Evolutionary conservation across 1,140 invertebrate species (phyloP).

Genomic region (Drosophila littoralis): DNA sequence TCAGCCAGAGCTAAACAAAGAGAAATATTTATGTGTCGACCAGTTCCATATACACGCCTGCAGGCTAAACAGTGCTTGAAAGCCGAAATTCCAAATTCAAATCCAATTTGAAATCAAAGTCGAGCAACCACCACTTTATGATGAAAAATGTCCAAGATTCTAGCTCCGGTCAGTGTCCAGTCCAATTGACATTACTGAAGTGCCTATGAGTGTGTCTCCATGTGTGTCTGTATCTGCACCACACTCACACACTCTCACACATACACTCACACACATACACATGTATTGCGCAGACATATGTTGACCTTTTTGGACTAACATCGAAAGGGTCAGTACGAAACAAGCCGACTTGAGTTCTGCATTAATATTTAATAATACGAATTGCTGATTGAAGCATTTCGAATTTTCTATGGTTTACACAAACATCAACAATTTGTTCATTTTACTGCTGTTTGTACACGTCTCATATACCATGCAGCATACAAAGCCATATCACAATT

Average conservation of each 20-base stretch:
- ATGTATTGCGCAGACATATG: conserved; percentile 51
- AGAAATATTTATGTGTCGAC: conserved; percentile 80
- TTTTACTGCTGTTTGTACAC: conserved; percentile 43
- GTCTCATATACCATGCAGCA: conserved; percentile 14
- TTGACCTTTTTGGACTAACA: conserved; percentile 64
- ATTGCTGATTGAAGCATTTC: conserved; percentile 81
- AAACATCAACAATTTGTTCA: conserved; percentile 57
- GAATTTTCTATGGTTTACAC: conserved; percentile 57
- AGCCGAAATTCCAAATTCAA: conserved; percentile 81
- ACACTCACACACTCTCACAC: background rate
- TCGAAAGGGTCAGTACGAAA: conserved; percentile 71
- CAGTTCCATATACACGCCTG: conserved; percentile 49
- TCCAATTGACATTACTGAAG: conserved; percentile 32
- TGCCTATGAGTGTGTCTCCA: conserved; percentile 4
- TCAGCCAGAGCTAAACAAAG: conserved; percentile 63
- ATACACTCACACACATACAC: background rate
- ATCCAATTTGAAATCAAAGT: conserved; percentile 81
- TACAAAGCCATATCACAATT: conserved; percentile 47
- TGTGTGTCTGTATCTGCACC: background rate
- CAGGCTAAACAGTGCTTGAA: conserved; percentile 48
- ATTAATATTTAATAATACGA: conserved; percentile 83
- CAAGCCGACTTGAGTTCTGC: conserved; percentile 68
- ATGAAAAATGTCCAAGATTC: conserved; percentile 81
- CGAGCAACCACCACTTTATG: conserved; percentile 60
- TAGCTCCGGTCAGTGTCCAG: conserved; percentile 30